Evolutionary conservation across 2,888 invertebrate species (phyloP), one percentile per base, ranked within the genome.

Genomic region (Alloplasta piceator): DNA sequence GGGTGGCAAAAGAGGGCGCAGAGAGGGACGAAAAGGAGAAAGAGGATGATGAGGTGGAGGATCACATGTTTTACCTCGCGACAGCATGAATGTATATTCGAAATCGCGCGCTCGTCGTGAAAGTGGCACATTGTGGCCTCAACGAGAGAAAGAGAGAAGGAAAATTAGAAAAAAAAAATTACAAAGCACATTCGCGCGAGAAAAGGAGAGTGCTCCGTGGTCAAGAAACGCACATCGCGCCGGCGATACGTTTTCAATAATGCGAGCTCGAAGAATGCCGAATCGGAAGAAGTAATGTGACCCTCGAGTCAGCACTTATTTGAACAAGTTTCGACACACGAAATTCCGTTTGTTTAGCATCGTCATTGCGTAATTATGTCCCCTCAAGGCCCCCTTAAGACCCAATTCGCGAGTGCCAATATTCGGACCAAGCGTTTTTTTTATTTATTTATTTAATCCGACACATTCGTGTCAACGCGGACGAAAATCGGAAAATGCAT

Each of bases 31-130:
- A 26, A 26, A 26, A 26, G 26, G 1, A 26, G 26, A 26, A 26
- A 3, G 26, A 26, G 1, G 26, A 26, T 26, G n/a, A 26, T 26
- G 26, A 26, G 26, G 26, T 26, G 26, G 26, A 26, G 26, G 26
- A 2, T 26, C 26, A 26, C 80, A 61, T 55, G 64, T 64, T 72
- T 76, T 74, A 68, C 52, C 67, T 76, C 73, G 52, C 60, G 14
- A 46, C 72, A 48, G 39, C 58, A 56, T 60, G 61, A 9, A 56
- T 61, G 66, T 61, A 82, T 80, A 82, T 80, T 78, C 80, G 83
- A 83, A 83, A 82, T 82, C 82, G 83, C 76, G 79, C 68, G 82
- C 76, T 78, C 82, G 80, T 77, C 79, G 84, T 85, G 85, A 85
- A 85, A 85, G 85, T 85, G 63, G 85, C 85, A 83, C 85, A 77